Conservation (phyloP, 2,888 invertebrate genomes). For the Lumbricus terrestris region DNA sequence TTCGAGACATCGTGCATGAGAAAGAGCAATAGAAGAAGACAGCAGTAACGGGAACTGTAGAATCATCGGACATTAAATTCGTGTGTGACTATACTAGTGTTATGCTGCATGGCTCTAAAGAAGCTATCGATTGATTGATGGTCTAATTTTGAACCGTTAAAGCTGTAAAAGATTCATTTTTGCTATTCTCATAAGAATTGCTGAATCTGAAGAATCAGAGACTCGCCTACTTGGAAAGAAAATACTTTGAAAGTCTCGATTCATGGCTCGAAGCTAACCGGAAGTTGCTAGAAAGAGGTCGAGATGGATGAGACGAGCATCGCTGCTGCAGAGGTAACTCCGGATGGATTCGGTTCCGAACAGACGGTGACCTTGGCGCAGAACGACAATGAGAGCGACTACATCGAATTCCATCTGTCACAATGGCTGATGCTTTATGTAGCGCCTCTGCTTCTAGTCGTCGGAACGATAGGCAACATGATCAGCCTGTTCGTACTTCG, state of each 20-base stretch:
- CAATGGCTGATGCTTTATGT: background rate
- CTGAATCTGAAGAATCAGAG: background rate
- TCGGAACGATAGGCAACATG: background rate
- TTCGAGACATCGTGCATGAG: background rate
- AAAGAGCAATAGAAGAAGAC: background rate
- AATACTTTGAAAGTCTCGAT: background rate
- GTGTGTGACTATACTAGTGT: too few relatives aligned
- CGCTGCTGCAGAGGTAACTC: background rate
- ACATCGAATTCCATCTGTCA: background rate
- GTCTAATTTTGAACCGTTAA: background rate
- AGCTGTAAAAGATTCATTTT: background rate
- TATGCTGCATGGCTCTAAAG: too few relatives aligned
- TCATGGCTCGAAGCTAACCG: background rate
- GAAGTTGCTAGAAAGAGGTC: background rate
- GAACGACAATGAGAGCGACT: background rate
- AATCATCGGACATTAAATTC: background rate
- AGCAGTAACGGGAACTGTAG: background rate
- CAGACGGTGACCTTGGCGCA: background rate
- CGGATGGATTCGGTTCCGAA: background rate
- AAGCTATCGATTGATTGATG: background rate
- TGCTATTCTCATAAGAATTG: background rate
- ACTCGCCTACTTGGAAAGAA: background rate
- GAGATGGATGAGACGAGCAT: background rate
- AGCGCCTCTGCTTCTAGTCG: background rate
- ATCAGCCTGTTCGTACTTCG: background rate